Percentiles rank a stretch among this genome's conserved stretches.
phyloP scores from a whole-genome alignment of 1,140 invertebrate genomes.

The Schlechtendalia chinensis region DNA sequence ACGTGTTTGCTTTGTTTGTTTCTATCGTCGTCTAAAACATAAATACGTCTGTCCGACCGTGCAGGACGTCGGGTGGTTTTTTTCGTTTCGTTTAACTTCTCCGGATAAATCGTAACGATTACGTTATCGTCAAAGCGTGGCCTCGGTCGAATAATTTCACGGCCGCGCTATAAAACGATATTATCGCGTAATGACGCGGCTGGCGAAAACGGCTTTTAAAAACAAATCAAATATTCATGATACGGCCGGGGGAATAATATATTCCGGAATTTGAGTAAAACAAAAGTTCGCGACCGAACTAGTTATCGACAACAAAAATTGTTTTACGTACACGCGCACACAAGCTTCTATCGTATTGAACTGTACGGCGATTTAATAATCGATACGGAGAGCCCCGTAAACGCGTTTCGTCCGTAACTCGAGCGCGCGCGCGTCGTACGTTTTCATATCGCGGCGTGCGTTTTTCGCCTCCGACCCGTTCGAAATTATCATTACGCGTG shows the following conservation, averaged over 20 bases:
- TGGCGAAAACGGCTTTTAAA: not conserved
- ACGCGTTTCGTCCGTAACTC: too few species aligned
- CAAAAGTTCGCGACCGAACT: slow-evolving; percentile 7
- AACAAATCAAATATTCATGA: not conserved
- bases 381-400: too few species aligned
- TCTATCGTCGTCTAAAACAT: not conserved
- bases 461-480: not conserved
- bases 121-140: too few species aligned
- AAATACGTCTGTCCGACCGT: not conserved
- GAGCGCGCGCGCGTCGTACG: too few species aligned
- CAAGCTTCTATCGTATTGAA: too few species aligned
- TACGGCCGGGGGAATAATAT: not conserved
- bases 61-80: not conserved
- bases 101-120: not conserved
- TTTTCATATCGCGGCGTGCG: not conserved
- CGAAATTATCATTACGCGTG: too few species aligned
- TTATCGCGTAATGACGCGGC: not conserved
- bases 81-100: too few species aligned
- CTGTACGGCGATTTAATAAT: too few species aligned
- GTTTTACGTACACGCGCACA: not conserved
- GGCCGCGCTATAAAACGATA: not conserved
- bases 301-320: not conserved
- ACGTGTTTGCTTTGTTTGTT: not conserved
- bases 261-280: not conserved
- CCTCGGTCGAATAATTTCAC: too few species aligned